These are phyloP conservation scores for Drosophila arizonae DNA, from an alignment of 1,140 invertebrate species.

Conservation along the genomic window DNA sequence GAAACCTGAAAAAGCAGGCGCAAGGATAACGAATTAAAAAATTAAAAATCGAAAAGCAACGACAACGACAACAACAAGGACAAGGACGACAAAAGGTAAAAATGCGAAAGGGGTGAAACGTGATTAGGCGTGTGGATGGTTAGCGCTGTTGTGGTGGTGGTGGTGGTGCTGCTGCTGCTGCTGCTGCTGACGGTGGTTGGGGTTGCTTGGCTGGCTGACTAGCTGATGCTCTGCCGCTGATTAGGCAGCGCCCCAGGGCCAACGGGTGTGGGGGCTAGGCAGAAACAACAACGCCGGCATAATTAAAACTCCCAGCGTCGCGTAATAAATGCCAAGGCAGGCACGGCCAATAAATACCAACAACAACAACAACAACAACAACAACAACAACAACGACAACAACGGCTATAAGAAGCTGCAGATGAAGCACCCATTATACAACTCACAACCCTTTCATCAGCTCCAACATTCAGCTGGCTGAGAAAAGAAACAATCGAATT, in stretches of 20 bases:
- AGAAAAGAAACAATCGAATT: conserved; percentile 83
- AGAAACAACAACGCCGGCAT: conserved; percentile 49
- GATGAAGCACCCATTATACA: conserved; percentile 12
- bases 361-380: conserved; percentile 37
- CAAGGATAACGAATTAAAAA: conserved; percentile 82
- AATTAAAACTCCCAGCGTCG: conserved; percentile 76
- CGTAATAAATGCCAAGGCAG: conserved; percentile 80
- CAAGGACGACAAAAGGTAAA: conserved; percentile 47
- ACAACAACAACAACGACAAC: conserved; percentile 46
- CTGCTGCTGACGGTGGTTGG: background rate
- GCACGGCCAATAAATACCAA: conserved; percentile 78
- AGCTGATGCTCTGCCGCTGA: conserved; percentile 69
- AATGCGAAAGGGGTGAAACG: conserved; percentile 70
- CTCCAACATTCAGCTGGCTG: conserved; percentile 20
- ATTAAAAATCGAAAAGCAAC: conserved; percentile 81
- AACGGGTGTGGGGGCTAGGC: conserved; percentile 1
- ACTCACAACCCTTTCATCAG: conserved; percentile 61
- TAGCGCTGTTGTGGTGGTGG: conserved; percentile 14
- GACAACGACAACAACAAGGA: conserved; percentile 50
- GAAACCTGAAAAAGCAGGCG: conserved; percentile 52
- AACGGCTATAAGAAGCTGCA: conserved; percentile 4
- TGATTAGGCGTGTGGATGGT: conserved; percentile 66
- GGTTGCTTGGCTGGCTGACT: background rate
- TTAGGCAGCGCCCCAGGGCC: conserved; percentile 69
- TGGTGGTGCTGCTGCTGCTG: background rate